A percentile compares a stretch with the other conserved stretches of the same genome.
Conservation (phyloP, 2,888 invertebrate genomes). For the Phragmatobia fuliginosa region DNA sequence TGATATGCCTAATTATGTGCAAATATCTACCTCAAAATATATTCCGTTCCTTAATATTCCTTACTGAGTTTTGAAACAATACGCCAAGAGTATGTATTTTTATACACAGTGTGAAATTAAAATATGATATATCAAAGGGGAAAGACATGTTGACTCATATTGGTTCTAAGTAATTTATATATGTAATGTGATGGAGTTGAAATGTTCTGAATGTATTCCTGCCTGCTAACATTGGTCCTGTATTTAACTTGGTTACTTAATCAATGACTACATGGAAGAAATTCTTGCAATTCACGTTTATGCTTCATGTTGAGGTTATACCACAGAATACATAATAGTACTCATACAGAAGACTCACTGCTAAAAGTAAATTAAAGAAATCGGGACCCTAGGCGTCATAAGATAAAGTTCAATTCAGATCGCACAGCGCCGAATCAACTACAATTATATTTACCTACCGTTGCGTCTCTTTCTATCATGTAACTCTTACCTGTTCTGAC, state of each 20-base stretch:
- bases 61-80: slow-evolving; percentile 27
- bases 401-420: too few relatives aligned
- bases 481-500: too few relatives aligned
- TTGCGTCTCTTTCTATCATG: too few relatives aligned
- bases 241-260: slow-evolving; percentile 15
- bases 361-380: too few relatives aligned
- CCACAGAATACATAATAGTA: too few relatives aligned
- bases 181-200: slow-evolving; percentile 17
- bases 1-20: slow-evolving; percentile 35
- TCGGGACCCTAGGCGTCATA: too few relatives aligned
- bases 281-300: neutral
- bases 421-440: too few relatives aligned
- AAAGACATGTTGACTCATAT: slow-evolving; percentile 43
- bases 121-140: slow-evolving; percentile 21
- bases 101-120: slow-evolving; percentile 38
- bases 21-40: slow-evolving; percentile 50
- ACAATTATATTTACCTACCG: too few relatives aligned
- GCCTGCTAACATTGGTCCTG: slow-evolving; percentile 9
- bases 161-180: slow-evolving; percentile 35
- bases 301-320: neutral
- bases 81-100: slow-evolving; percentile 38
- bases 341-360: too few relatives aligned
- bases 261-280: neutral
- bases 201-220: slow-evolving; percentile 14
- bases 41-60: slow-evolving; percentile 38